phyloP scores from a whole-genome alignment of 2,888 invertebrate species.

The Enoplolaimus lenunculus region DNA sequence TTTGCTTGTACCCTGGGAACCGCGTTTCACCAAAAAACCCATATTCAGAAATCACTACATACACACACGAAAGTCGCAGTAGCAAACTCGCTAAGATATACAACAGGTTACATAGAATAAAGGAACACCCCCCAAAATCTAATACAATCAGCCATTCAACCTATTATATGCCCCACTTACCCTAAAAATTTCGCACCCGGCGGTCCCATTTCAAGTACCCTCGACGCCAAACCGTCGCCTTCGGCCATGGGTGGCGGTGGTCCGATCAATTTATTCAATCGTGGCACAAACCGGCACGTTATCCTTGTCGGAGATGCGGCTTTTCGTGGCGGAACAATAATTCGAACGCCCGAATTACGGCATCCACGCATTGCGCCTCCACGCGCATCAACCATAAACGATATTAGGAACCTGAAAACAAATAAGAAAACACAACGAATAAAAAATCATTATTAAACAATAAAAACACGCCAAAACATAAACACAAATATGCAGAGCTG shows the following conservation, averaged over 20 bases:
- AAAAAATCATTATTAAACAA: too few relatives aligned
- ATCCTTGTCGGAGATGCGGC: conserved; percentile 92
- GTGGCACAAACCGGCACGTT: conserved; percentile 77
- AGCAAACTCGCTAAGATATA: too few relatives aligned
- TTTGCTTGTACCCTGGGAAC: too few relatives aligned
- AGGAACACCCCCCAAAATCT: too few relatives aligned
- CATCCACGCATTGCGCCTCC: conserved; percentile 98
- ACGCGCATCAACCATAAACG: conserved; percentile 96
- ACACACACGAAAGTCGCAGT: too few relatives aligned
- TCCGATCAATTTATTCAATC: conserved; percentile 57
- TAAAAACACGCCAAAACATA: too few relatives aligned
- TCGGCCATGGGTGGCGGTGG: conserved; percentile 98
- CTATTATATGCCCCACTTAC: too few relatives aligned
- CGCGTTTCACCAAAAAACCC: too few relatives aligned
- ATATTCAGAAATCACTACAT: too few relatives aligned
- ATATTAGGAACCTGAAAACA: conserved; percentile 65
- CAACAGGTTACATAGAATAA: too few relatives aligned
- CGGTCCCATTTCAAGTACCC: conserved; percentile 91
- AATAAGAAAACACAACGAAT: conserved; percentile 12
- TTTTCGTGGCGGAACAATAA: conserved; percentile 91
- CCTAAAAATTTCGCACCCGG: conserved; percentile 92
- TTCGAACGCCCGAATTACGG: conserved; percentile 90
- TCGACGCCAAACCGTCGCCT: conserved; percentile 87
- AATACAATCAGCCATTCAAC: too few relatives aligned
- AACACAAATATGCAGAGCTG: too few relatives aligned